Evolutionary conservation across 2,113 vertebrate species (phyloP).

Genomic region (Bubo blakistoni): DNA sequence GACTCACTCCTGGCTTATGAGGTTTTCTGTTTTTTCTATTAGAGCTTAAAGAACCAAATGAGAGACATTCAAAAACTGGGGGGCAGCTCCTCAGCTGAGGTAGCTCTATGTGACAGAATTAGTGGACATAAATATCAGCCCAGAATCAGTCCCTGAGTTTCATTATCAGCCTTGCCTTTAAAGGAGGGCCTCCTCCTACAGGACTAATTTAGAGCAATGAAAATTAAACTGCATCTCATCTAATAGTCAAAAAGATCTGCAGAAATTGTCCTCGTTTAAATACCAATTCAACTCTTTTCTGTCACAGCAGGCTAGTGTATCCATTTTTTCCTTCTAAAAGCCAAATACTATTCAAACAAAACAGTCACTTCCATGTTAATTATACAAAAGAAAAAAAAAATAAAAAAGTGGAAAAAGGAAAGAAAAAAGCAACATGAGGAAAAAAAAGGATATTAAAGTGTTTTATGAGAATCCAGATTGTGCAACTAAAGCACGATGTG

Average conservation of each 20-base stretch:
- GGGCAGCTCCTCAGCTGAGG: background rate
- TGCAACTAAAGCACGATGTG: background rate
- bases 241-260: slow-evolving; percentile 38
- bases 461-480: background rate
- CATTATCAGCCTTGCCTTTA: slow-evolving; percentile 21
- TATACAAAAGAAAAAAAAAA: background rate
- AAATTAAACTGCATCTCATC: slow-evolving; percentile 60
- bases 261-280: slow-evolving; percentile 52
- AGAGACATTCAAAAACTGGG: background rate
- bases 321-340: slow-evolving; percentile 44
- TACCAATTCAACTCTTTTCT: slow-evolving; percentile 34
- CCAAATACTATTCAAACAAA: slow-evolving; percentile 52
- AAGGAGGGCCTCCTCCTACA: slow-evolving; percentile 11
- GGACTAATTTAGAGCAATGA: slow-evolving; percentile 42
- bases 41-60: background rate
- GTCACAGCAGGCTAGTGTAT: slow-evolving; percentile 55
- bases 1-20: background rate
- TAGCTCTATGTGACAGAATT: background rate
- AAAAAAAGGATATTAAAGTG: slow-evolving; percentile 14
- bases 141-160: background rate
- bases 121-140: background rate
- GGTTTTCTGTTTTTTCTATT: slow-evolving; percentile 14
- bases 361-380: slow-evolving; percentile 45
- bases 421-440: background rate
- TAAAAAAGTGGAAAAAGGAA: background rate